phyloP scores from a whole-genome alignment of 2,888 invertebrate species.

The Drosophila meridiana region DNA sequence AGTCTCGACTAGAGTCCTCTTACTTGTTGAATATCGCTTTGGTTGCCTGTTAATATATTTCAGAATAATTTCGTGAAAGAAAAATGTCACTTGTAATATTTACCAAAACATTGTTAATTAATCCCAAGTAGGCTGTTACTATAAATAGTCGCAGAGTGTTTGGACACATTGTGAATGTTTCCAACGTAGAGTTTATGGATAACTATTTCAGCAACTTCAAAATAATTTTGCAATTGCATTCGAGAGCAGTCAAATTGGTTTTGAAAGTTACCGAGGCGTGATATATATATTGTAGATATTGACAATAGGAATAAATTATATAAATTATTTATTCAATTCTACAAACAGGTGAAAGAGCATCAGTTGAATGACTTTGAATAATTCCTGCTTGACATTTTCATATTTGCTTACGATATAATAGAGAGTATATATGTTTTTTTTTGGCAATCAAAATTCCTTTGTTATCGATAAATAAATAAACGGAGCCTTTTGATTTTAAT shows the following conservation, averaged over 20 bases:
- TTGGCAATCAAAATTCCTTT: too few species aligned
- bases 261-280: constrained; percentile 12
- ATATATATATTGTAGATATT: not conserved
- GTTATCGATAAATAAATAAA: too few species aligned
- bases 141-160: not conserved
- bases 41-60: constrained; percentile 25
- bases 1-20: too few species aligned
- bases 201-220: constrained; percentile 6
- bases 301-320: not conserved
- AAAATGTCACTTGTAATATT: constrained; percentile 3
- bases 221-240: not conserved
- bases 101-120: constrained; percentile 31
- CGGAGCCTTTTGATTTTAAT: too few species aligned
- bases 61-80: not conserved
- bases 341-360: too few species aligned
- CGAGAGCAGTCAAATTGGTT: not conserved
- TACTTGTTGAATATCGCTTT: constrained; percentile 41
- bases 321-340: not conserved
- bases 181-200: constrained; percentile 7
- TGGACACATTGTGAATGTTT: constrained; percentile 20
- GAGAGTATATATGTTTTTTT: too few species aligned
- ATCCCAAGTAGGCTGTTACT: constrained; percentile 6
- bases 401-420: too few species aligned
- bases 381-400: too few species aligned
- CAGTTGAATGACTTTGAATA: too few species aligned